Percentiles rank a stretch among this genome's conserved stretches.
Evolutionary conservation across 2,888 invertebrate genomes (phyloP).

Genomic region (Pristionchus mayeri): DNA sequence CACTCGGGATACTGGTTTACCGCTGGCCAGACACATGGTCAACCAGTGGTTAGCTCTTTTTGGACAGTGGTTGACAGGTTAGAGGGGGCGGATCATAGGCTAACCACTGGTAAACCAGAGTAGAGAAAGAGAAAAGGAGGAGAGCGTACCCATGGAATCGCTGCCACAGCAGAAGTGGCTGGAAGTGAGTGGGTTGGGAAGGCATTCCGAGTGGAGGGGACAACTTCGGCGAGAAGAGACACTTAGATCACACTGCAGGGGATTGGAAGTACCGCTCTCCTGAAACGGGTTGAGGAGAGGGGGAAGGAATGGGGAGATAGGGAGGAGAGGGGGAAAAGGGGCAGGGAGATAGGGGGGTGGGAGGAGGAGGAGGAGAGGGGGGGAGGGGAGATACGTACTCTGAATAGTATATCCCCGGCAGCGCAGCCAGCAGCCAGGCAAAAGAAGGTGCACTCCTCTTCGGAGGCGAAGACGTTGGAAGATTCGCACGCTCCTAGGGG

Average conservation of each 20-base stretch:
- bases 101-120: no score
- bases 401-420: slow-evolving; percentile 63
- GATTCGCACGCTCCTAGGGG: slow-evolving; percentile 68
- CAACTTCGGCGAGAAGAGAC: background rate
- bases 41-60: no score
- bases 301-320: background rate
- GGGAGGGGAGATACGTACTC: slow-evolving; percentile 43
- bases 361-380: no score
- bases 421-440: slow-evolving; percentile 64
- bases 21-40: no score
- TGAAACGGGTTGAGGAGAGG: background rate
- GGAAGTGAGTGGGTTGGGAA: slow-evolving; percentile 7
- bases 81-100: no score
- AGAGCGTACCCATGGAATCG: slow-evolving; percentile 23
- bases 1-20: no score
- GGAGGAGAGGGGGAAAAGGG: background rate
- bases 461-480: slow-evolving; percentile 65
- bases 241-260: slow-evolving; percentile 4
- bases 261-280: slow-evolving; percentile 4
- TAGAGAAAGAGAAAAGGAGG: no score
- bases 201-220: slow-evolving; percentile 33
- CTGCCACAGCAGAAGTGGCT: slow-evolving; percentile 19
- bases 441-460: slow-evolving; percentile 68
- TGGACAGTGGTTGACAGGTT: no score
- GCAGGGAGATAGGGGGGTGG: no score